Evolutionary conservation across 1,140 invertebrate species (phyloP).

Genomic region (Drosophila rhopaloa): DNA sequence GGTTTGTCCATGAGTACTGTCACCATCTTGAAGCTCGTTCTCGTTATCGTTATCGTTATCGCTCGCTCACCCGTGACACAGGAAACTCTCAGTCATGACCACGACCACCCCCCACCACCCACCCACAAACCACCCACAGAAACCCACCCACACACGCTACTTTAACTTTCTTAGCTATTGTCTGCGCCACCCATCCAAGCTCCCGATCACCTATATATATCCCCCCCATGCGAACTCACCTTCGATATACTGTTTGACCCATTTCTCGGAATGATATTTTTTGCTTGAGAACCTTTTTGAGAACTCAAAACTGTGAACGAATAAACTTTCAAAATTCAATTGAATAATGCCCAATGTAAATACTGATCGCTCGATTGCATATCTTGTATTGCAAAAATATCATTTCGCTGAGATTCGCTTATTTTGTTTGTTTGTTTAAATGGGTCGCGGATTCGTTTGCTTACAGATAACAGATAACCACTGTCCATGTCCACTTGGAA

Average conservation of each 20-base stretch:
- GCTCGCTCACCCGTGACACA: conserved; percentile 49
- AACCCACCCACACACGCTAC: conserved; percentile 34
- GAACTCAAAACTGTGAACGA: conserved; percentile 48
- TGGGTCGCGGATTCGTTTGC: conserved; percentile 43
- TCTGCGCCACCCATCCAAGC: conserved; percentile 15
- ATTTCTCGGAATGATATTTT: conserved; percentile 85
- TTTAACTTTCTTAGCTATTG: conserved; percentile 46
- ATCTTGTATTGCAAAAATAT: conserved; percentile 55
- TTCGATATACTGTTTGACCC: conserved; percentile 65
- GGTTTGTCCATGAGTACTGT: conserved; percentile 44
- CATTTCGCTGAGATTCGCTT: conserved; percentile 52
- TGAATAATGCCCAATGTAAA: conserved; percentile 11
- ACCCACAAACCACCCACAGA: conserved; percentile 22
- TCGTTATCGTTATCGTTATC: conserved; percentile 53
- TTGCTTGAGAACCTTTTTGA: conserved; percentile 78
- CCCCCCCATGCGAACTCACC: conserved; percentile 20
- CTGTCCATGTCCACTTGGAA: conserved; percentile 21
- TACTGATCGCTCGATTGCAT: conserved; percentile 24
- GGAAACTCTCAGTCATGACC: conserved; percentile 44
- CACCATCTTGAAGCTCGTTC: conserved; percentile 51
- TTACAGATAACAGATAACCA: conserved; percentile 38
- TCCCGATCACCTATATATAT: conserved; percentile 11
- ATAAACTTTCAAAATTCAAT: conserved; percentile 13
- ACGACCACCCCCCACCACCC: conserved; percentile 26
- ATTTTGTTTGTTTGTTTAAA: conserved; percentile 41